Percentiles rank a stretch among this genome's conserved stretches.
These are phyloP conservation scores for Tor tambroides DNA, from an alignment of 2,113 vertebrate species.

Conservation along the genomic window DNA sequence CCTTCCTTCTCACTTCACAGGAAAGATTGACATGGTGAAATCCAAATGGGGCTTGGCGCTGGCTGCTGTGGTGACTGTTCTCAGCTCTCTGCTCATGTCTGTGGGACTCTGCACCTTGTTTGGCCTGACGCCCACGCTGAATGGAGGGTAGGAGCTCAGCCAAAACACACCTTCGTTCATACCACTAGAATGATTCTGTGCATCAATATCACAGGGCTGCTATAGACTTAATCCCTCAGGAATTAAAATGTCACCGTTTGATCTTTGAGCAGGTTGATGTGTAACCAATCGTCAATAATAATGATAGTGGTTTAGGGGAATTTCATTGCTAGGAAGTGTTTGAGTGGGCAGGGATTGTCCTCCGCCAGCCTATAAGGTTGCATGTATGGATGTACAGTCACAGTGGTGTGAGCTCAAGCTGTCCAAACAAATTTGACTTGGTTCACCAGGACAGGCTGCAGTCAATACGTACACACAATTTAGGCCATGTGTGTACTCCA, in stretches of 20 bases:
- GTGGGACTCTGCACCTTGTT: constrained; percentile 97
- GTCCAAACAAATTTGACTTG: constrained; percentile 29
- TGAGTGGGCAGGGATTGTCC: constrained; percentile 14
- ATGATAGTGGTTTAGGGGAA: background rate
- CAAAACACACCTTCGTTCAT: constrained; percentile 32
- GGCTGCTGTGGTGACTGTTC: constrained; percentile 95
- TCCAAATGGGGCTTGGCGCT: constrained; percentile 98
- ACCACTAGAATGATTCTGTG: background rate
- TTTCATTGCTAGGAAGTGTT: background rate
- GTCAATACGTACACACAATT: background rate
- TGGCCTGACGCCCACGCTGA: constrained; percentile 94
- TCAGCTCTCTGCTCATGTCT: constrained; percentile 98
- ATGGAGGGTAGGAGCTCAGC: constrained; percentile 86
- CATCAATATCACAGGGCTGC: background rate
- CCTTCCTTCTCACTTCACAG: constrained; percentile 66
- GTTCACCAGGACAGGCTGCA: background rate
- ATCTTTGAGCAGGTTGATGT: constrained; percentile 36
- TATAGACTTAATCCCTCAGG: constrained; percentile 16
- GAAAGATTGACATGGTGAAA: constrained; percentile 99
- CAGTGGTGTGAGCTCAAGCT: constrained; percentile 39
- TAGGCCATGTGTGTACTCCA: background rate
- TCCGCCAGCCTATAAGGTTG: constrained; percentile 12
- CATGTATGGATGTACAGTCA: background rate
- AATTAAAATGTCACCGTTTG: background rate
- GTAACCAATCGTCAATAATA: constrained; percentile 18